Percentiles rank a stretch among this genome's conserved stretches.
These are phyloP conservation scores for Thunnus thynnus DNA, from an alignment of 2,113 vertebrate genomes.

Conservation along the genomic window DNA sequence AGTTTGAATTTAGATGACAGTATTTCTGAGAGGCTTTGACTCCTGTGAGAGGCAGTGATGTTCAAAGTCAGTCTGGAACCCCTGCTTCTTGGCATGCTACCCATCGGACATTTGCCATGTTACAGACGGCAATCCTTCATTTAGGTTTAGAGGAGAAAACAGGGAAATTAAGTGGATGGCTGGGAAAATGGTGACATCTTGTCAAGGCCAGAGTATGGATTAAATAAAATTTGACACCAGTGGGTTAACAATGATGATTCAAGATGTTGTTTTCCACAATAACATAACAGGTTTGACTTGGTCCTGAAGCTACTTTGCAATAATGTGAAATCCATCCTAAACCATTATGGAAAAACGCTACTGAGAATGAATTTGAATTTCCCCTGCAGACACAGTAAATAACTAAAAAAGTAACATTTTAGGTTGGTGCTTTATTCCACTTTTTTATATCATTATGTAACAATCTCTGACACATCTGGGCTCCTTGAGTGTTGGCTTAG, in stretches of 20 bases:
- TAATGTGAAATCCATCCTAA: not conserved
- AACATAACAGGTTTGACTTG: not conserved
- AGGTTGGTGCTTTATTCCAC: not conserved
- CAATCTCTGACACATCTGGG: not conserved
- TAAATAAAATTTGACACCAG: not conserved
- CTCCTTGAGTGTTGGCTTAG: not conserved
- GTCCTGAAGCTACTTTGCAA: not conserved
- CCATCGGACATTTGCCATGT: conserved; percentile 33
- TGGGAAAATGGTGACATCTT: conserved; percentile 32
- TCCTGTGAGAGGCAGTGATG: conserved; percentile 35
- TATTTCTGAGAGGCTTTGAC: conserved; percentile 60
- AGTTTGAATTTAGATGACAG: conserved; percentile 54
- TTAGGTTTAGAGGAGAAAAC: conserved; percentile 13
- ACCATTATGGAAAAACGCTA: too few relatives aligned
- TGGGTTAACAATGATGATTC: not conserved
- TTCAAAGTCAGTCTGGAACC: conserved; percentile 48
- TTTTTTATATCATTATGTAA: not conserved
- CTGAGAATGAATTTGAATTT: too few relatives aligned
- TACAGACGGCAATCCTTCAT: conserved; percentile 42
- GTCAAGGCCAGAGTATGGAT: not conserved
- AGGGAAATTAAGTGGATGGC: not conserved
- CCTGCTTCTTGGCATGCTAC: conserved; percentile 39
- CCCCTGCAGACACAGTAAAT: not conserved
- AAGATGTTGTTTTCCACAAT: not conserved
- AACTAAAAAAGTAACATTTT: too few relatives aligned